Conservation (phyloP, 2,888 invertebrate species). For the Andricus quercusramuli region DNA sequence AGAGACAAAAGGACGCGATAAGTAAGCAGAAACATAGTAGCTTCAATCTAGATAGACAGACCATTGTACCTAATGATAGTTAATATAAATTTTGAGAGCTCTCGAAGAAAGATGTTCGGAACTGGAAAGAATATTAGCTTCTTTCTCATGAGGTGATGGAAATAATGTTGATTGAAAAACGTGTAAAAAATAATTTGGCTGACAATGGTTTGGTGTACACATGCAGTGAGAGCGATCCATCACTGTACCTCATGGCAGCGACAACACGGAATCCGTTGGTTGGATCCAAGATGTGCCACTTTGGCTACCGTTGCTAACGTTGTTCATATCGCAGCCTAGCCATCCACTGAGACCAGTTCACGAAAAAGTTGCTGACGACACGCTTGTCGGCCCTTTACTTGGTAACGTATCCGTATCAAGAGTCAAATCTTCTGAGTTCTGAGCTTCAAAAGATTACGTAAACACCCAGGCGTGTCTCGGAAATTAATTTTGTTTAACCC, state of each 20-base stretch:
- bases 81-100: no score
- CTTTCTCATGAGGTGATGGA: not conserved
- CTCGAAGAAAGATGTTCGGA: not conserved
- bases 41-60: no score
- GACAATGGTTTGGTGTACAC: not conserved
- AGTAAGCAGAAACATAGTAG: no score
- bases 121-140: not conserved
- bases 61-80: no score
- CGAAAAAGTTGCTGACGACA: conserved; percentile 32
- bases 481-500: conserved; percentile 32
- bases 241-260: not conserved
- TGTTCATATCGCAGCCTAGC: not conserved
- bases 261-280: conserved; percentile 15
- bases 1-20: no score
- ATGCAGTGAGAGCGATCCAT: conserved; percentile 19
- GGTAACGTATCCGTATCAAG: conserved; percentile 21
- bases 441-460: conserved; percentile 16
- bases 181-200: not conserved
- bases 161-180: not conserved
- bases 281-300: conserved; percentile 16
- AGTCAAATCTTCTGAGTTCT: conserved; percentile 17
- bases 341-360: conserved; percentile 14
- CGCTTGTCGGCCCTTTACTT: conserved; percentile 17
- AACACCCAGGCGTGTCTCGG: conserved; percentile 30
- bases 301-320: conserved; percentile 31